These are phyloP conservation scores for Gallinago paraguaiae DNA, from an alignment of 2,113 vertebrate genomes.

Conservation along the genomic window DNA sequence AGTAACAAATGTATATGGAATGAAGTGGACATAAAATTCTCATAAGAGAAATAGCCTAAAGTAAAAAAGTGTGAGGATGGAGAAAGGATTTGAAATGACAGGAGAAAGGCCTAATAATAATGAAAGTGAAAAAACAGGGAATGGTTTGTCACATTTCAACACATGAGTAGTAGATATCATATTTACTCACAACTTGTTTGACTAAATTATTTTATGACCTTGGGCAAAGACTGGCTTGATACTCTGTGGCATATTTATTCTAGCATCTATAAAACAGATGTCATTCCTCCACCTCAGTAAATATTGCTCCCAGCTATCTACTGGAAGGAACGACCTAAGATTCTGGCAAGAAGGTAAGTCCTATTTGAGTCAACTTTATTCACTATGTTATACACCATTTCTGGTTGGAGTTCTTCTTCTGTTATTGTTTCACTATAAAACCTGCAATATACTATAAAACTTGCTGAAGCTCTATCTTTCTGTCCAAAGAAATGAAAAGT, in stretches of 20 bases:
- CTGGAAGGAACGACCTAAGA: neutral
- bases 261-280: constrained; percentile 21
- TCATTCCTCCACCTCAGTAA: neutral
- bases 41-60: neutral
- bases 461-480: neutral
- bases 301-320: neutral
- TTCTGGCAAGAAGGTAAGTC: neutral
- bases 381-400: neutral
- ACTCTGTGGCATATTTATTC: constrained; percentile 32
- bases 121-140: constrained; percentile 5
- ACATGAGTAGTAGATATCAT: neutral
- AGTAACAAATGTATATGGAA: neutral
- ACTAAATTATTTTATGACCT: constrained; percentile 40
- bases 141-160: constrained; percentile 46
- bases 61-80: neutral
- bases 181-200: constrained; percentile 41
- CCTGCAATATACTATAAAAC: neutral
- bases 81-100: constrained; percentile 28
- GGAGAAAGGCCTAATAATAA: constrained; percentile 24
- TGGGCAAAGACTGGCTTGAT: constrained; percentile 40
- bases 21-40: neutral
- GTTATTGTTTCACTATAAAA: neutral
- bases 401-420: neutral
- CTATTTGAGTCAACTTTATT: neutral
- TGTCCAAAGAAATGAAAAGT: neutral